Conservation (phyloP, 2,797 vertebrate genomes). For the Synaphobranchus kaupii region DNA sequence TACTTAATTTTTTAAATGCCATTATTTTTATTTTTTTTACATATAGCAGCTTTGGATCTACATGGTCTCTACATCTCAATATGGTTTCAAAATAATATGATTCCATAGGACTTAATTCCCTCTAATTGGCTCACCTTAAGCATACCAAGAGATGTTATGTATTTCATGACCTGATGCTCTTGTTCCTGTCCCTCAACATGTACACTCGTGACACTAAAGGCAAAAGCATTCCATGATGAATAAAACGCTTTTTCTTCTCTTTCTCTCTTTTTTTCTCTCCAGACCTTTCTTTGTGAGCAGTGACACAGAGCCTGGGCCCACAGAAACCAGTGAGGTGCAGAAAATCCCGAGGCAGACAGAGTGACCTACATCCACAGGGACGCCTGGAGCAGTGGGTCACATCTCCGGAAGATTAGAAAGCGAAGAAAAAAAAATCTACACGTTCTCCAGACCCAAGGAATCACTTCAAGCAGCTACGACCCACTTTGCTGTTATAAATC, state of each 20-base stretch:
- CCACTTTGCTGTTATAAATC: constrained; percentile 29
- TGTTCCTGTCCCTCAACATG: neutral
- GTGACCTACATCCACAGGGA: constrained; percentile 69
- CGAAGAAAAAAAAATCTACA: constrained; percentile 37
- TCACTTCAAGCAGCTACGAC: constrained; percentile 40
- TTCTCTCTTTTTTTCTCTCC: constrained; percentile 63
- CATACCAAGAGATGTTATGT: neutral
- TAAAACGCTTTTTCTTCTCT: constrained; percentile 43
- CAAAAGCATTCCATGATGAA: neutral
- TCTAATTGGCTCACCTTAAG: neutral
- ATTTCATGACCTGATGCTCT: neutral
- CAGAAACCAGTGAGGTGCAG: constrained; percentile 54
- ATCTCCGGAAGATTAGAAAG: constrained; percentile 44
- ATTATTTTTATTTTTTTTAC: neutral
- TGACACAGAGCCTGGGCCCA: constrained; percentile 48
- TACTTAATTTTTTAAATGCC: constrained; percentile 36
- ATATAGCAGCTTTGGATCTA: too few relatives aligned
- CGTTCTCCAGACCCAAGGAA: constrained; percentile 43
- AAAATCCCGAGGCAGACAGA: constrained; percentile 64
- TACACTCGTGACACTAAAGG: neutral
- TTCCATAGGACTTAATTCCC: too few relatives aligned
- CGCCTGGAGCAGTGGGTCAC: constrained; percentile 61
- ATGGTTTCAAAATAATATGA: too few relatives aligned
- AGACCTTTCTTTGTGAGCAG: constrained; percentile 62
- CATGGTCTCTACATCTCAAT: too few relatives aligned